Evolutionary conservation across 1,140 invertebrate genomes (phyloP).

Genomic region (Halyomorpha halys): DNA sequence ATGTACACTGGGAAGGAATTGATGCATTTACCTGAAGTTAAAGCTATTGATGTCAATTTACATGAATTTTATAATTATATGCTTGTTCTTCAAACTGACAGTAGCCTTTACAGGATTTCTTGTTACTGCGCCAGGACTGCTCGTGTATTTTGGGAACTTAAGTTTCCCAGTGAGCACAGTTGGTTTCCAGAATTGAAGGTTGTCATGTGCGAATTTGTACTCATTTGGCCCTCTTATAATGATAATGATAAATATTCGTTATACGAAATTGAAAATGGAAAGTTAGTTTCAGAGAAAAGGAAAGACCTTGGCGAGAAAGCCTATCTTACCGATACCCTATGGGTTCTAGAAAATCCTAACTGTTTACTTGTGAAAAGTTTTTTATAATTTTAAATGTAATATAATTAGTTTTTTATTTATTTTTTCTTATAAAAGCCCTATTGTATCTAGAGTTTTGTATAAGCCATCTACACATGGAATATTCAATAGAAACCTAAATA

Average conservation of each 20-base stretch:
- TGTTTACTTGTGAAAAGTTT: not conserved
- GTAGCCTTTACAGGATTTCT: not conserved
- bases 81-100: conserved; percentile 1
- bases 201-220: conserved; percentile 6
- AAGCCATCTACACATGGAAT: too few relatives aligned
- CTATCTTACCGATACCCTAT: not conserved
- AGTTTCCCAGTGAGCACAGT: conserved; percentile 1
- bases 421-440: too few relatives aligned
- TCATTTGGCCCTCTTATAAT: conserved; percentile 11
- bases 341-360: not conserved
- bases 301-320: not conserved
- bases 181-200: conserved; percentile 9
- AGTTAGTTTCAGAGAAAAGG: not conserved
- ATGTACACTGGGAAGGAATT: not conserved
- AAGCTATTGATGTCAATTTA: conserved; percentile 1
- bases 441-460: too few relatives aligned
- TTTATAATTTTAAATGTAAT: not conserved
- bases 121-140: conserved; percentile 7
- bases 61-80: not conserved
- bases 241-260: conserved; percentile 13
- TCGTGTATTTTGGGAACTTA: not conserved
- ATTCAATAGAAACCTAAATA: too few relatives aligned
- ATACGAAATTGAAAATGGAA: not conserved
- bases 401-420: too few relatives aligned
- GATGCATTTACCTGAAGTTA: not conserved